Percentiles rank a stretch among this genome's conserved stretches.
phyloP scores from a whole-genome alignment of 2,888 invertebrate species.

The Cremastinae sp. region DNA sequence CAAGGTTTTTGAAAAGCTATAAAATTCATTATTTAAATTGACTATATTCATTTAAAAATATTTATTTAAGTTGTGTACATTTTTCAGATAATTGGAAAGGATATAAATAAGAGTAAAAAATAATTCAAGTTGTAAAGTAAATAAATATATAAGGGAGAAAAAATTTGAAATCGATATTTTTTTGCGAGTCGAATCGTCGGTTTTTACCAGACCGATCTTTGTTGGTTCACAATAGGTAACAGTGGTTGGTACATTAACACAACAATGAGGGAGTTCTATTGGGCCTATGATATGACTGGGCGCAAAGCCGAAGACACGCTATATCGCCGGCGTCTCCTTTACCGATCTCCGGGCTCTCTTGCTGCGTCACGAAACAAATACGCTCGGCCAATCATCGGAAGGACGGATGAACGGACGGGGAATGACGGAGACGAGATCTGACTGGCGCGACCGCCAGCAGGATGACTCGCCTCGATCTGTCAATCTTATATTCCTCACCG shows the following conservation, averaged over 20 bases:
- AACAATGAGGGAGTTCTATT: constrained; percentile 56
- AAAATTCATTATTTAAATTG: too few relatives aligned
- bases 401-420: constrained; percentile 56
- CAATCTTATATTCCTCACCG: constrained; percentile 70
- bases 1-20: too few relatives aligned
- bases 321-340: constrained; percentile 48
- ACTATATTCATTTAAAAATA: too few relatives aligned
- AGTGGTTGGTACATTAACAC: constrained; percentile 12
- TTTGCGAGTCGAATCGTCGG: not conserved
- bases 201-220: constrained; percentile 5
- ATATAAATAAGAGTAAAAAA: too few relatives aligned
- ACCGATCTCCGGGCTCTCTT: constrained; percentile 61
- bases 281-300: constrained; percentile 61
- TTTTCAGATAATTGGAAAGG: too few relatives aligned
- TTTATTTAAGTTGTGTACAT: too few relatives aligned
- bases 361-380: constrained; percentile 80
- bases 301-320: constrained; percentile 51
- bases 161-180: too few relatives aligned
- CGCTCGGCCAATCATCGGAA: constrained; percentile 74
- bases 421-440: constrained; percentile 63
- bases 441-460: constrained; percentile 68
- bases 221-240: constrained; percentile 18
- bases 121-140: too few relatives aligned
- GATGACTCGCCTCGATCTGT: constrained; percentile 78
- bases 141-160: too few relatives aligned